Percentiles rank a stretch among this genome's conserved stretches.
Evolutionary conservation across 2,113 vertebrate species (phyloP).

Genomic region (Saccopteryx bilineata): DNA sequence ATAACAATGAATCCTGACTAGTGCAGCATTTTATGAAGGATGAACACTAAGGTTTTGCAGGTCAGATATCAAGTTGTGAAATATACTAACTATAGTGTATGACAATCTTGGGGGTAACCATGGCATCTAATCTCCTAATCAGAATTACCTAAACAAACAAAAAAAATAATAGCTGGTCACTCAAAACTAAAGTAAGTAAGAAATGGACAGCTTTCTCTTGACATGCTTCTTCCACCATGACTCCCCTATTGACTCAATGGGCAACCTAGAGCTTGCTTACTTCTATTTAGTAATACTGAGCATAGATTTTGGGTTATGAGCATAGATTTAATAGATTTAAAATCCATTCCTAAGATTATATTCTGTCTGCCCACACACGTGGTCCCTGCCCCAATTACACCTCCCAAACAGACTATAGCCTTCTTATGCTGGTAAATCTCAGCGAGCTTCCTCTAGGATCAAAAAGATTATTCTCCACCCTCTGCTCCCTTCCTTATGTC

Average conservation of each 20-base stretch:
- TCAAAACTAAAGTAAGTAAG: constrained; percentile 1
- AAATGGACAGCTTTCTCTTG: not conserved
- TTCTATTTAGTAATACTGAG: not conserved
- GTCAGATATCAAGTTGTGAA: not conserved
- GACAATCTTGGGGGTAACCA: not conserved
- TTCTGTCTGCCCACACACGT: not conserved
- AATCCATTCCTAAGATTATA: not conserved
- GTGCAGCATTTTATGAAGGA: not conserved
- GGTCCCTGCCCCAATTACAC: not conserved
- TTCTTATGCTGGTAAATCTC: not conserved
- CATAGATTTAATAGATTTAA: not conserved
- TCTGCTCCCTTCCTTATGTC: not conserved
- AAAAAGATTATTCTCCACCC: not conserved
- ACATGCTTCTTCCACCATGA: not conserved
- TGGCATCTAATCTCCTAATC: not conserved
- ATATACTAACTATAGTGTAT: not conserved
- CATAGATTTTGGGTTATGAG: not conserved
- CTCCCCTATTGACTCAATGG: not conserved
- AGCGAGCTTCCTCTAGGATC: not conserved
- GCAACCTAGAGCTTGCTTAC: not conserved
- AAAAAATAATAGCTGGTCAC: not conserved
- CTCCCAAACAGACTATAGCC: not conserved
- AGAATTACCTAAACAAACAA: not conserved
- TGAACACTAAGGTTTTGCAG: not conserved
- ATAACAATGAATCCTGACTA: not conserved